phyloP scores from a whole-genome alignment of 2,797 vertebrate genomes.

The Geotrypetes seraphini region DNA sequence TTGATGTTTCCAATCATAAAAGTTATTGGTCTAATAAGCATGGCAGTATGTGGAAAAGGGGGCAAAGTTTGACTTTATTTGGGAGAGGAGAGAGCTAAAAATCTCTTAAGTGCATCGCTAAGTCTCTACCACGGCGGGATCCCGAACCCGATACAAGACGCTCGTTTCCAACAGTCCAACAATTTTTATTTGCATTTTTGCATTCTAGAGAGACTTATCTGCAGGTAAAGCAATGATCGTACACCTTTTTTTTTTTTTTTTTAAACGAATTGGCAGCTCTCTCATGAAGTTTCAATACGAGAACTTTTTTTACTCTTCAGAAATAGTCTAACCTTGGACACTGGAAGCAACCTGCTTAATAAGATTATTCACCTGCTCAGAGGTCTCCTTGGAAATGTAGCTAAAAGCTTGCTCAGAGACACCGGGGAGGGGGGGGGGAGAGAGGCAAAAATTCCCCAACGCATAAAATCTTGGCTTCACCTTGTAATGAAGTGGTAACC shows the following conservation, averaged over 20 bases:
- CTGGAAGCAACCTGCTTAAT: conserved; percentile 50
- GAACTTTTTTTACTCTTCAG: conserved; percentile 62
- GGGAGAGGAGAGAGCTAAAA: too few species aligned
- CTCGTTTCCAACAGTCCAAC: too few species aligned
- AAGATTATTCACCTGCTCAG: conserved; percentile 62
- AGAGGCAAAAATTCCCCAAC: conserved; percentile 58
- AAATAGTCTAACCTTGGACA: conserved; percentile 57
- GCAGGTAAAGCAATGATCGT: conserved; percentile 41
- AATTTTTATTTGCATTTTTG: too few species aligned
- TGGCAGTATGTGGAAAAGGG: conserved; percentile 38
- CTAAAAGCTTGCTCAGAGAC: conserved; percentile 56
- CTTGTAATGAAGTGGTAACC: conserved; percentile 50
- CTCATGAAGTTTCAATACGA: conserved; percentile 47
- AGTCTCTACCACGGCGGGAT: too few species aligned
- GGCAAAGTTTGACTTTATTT: conserved; percentile 35
- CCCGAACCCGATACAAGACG: too few species aligned
- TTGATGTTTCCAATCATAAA: conserved; percentile 37
- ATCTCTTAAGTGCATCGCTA: too few species aligned
- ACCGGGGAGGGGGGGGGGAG: conserved; percentile 33
- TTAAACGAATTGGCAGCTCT: conserved; percentile 50
- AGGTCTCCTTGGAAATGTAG: conserved; percentile 61
- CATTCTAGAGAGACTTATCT: too few species aligned
- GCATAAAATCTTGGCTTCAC: conserved; percentile 57
- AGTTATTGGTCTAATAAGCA: conserved; percentile 56
- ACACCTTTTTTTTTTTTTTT: conserved; percentile 52